Evolutionary conservation across 2,113 vertebrate species (phyloP), one percentile per base, ranked within the genome.

Genomic region (Hemibagrus wyckioides): DNA sequence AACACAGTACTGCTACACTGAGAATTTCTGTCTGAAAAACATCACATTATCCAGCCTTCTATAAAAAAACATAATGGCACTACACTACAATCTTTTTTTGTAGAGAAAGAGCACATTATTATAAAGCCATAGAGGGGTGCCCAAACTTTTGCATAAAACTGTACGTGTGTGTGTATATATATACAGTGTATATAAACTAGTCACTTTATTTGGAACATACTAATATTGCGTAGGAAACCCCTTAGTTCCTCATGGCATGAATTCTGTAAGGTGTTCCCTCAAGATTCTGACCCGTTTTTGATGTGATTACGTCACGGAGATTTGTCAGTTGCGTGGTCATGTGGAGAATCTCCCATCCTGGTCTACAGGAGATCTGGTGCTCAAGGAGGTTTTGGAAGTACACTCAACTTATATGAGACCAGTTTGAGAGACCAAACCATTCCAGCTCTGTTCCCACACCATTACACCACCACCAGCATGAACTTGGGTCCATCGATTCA

Each of bases 91-190:
- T n/a, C n/a, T n/a, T n/a, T n/a, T n/a, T n/a, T n/a, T n/a, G n/a
- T n/a, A n/a, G n/a, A n/a, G n/a, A n/a, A n/a, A n/a, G n/a, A n/a
- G n/a, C n/a, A n/a, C n/a, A n/a, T n/a, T n/a, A n/a, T n/a, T n/a
- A n/a, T n/a, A n/a, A n/a, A n/a, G n/a, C n/a, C n/a, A n/a, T n/a
- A n/a, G n/a, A n/a, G n/a, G n/a, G n/a, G n/a, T n/a, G n/a, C n/a
- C n/a, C n/a, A n/a, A n/a, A n/a, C n/a, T n/a, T n/a, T n/a, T n/a
- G n/a, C n/a, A n/a, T n/a, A n/a, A n/a, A n/a, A n/a, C n/a, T n/a
- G n/a, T n/a, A n/a, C n/a, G 50, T 85, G 17, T 85, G 41, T 88
- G 52, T 54, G 52, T 54, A 56, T 56, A n/a, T 61, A 15, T n/a
- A 15, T 48, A 6, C 1, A 67, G 36, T 71, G 36, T 10, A 41